phyloP scores from a whole-genome alignment of 2,113 vertebrate species.

The Phaethon lepturus region DNA sequence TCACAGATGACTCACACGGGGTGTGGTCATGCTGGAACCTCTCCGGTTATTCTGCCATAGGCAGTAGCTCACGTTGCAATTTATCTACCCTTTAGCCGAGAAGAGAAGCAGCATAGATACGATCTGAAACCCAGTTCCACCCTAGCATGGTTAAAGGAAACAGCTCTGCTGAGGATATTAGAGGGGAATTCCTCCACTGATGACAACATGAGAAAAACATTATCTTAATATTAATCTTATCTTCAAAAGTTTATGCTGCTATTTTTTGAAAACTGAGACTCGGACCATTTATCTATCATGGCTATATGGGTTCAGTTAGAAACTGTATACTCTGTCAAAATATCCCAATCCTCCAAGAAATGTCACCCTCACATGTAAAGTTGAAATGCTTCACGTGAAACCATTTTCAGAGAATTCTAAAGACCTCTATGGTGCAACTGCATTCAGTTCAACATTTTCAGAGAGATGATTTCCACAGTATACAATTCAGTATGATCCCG shows the following conservation, averaged over 20 bases:
- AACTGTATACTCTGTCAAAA: background rate
- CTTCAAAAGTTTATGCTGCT: conserved; percentile 36
- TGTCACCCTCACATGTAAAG: background rate
- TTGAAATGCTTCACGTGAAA: background rate
- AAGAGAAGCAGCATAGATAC: background rate
- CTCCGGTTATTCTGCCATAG: background rate
- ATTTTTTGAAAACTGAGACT: conserved; percentile 36
- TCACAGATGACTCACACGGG: background rate
- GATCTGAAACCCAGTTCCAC: conserved; percentile 30
- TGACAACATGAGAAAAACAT: conserved; percentile 67
- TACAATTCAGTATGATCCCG: background rate
- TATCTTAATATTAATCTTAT: conserved; percentile 54
- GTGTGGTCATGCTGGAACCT: background rate
- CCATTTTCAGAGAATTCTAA: background rate
- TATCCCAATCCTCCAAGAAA: background rate
- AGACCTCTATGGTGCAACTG: background rate
- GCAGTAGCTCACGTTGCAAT: background rate
- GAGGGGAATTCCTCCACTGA: conserved; percentile 63
- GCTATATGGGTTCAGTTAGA: background rate
- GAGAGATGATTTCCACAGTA: background rate
- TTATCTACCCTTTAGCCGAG: background rate
- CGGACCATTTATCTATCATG: background rate
- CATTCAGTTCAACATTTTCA: background rate
- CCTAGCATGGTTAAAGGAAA: conserved; percentile 36
- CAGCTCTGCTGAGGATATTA: conserved; percentile 32